Evolutionary conservation across 2,113 vertebrate genomes (phyloP).

Genomic region (Cololabis saira): DNA sequence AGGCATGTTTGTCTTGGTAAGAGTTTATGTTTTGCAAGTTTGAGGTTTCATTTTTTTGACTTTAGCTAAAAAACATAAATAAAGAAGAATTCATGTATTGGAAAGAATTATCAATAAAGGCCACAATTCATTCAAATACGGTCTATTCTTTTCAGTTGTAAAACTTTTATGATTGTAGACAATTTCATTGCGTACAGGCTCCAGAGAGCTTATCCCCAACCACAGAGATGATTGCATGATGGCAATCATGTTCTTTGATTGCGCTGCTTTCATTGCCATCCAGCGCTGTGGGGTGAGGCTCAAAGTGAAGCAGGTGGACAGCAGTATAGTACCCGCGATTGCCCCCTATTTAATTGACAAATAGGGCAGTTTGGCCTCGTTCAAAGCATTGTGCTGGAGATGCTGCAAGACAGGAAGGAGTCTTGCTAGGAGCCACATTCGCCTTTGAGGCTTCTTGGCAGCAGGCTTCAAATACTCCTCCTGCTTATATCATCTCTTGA

Average conservation of each 20-base stretch:
- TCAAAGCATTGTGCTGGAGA: conserved; percentile 34
- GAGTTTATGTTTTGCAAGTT: background rate
- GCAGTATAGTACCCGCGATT: conserved; percentile 42
- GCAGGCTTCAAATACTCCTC: conserved; percentile 15
- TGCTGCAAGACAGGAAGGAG: conserved; percentile 22
- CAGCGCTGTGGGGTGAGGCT: conserved; percentile 20
- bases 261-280: conserved; percentile 29
- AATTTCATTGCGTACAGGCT: conserved; percentile 30
- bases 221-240: conserved; percentile 24
- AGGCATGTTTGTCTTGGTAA: background rate
- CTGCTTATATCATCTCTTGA: background rate
- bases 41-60: background rate
- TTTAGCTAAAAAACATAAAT: background rate
- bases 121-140: background rate
- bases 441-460: conserved; percentile 21
- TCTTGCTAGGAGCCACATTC: conserved; percentile 7
- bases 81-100: background rate
- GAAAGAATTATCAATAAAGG: background rate
- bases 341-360: conserved; percentile 52
- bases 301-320: conserved; percentile 45
- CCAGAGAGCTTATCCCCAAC: conserved; percentile 11
- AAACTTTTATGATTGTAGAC: conserved; percentile 12
- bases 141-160: background rate
- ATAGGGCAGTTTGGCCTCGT: conserved; percentile 29
- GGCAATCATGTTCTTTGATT: conserved; percentile 51